A percentile compares a stretch with the other conserved stretches of the same genome.
These are phyloP conservation scores for Symphodus melops DNA, from an alignment of 2,113 vertebrate genomes.

Conservation along the genomic window DNA sequence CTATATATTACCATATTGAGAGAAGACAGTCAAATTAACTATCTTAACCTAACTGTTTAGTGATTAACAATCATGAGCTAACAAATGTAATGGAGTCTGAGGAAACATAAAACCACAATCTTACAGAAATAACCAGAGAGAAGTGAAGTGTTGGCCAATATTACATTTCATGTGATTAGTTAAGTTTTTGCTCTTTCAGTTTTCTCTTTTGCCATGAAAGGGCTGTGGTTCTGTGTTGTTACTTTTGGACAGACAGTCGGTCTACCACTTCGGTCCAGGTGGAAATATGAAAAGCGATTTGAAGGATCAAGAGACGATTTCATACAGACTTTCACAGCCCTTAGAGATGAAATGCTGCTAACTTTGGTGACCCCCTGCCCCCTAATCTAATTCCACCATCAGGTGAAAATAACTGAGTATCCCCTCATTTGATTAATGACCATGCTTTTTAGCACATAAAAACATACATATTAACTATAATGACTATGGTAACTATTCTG, in stretches of 20 bases:
- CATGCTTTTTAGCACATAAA: not conserved
- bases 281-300: no score
- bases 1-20: no score
- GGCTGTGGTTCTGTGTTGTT: no score
- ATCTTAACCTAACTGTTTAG: not conserved
- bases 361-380: not conserved
- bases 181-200: not conserved
- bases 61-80: not conserved
- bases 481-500: not conserved
- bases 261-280: no score
- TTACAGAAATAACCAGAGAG: not conserved
- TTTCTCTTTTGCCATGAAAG: not conserved
- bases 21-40: not conserved
- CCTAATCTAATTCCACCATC: not conserved
- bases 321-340: no score
- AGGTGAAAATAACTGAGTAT: not conserved
- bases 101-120: conserved; percentile 10
- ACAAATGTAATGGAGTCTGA: no score
- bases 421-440: not conserved
- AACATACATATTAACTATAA: not conserved
- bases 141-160: not conserved
- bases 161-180: not conserved
- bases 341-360: not conserved
- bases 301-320: no score
- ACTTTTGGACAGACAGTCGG: no score